Evolutionary conservation across 2,888 invertebrate species (phyloP).

Genomic region (Seladonia tumulorum): DNA sequence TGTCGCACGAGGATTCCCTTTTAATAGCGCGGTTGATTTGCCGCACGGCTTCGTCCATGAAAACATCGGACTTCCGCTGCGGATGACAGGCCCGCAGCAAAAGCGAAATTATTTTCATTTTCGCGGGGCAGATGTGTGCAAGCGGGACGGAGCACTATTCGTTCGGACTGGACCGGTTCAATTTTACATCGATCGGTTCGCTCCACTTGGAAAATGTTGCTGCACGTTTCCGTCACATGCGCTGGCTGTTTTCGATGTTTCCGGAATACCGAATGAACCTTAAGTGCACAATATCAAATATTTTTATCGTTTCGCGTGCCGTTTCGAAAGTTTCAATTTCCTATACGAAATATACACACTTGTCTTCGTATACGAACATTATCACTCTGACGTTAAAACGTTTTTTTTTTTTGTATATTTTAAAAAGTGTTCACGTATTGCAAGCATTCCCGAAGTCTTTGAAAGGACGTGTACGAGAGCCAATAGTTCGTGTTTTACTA

Average conservation of each 20-base stretch:
- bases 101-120: neutral
- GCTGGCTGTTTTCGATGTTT: neutral
- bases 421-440: no score
- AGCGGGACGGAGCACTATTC: neutral
- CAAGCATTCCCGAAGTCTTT: no score
- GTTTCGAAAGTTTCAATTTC: neutral
- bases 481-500: neutral
- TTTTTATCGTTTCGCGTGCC: neutral
- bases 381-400: neutral
- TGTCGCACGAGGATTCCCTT: neutral
- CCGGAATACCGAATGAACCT: neutral
- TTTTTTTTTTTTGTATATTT: neutral
- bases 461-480: neutral
- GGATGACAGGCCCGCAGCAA: neutral
- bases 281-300: neutral
- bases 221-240: neutral
- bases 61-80: neutral
- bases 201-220: neutral
- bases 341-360: neutral
- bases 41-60: neutral
- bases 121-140: neutral
- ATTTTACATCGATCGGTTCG: neutral
- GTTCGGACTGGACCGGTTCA: neutral
- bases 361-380: neutral
- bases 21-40: conserved; percentile 51